Evolutionary conservation across 2,888 invertebrate genomes (phyloP), one percentile per base, ranked within the genome.

Genomic region (Troides helena): DNA sequence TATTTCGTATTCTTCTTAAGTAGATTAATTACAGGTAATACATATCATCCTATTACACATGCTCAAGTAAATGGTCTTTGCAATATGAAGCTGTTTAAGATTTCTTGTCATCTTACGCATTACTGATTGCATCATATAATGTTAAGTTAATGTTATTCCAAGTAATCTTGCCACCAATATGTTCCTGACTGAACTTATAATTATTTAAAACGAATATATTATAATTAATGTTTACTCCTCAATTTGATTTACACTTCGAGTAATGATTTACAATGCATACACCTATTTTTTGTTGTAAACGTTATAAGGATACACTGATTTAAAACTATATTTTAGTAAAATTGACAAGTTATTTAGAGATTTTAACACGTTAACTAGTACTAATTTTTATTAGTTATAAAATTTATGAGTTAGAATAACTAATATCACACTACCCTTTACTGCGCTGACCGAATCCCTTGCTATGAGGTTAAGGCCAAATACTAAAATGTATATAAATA

Each of bases 121-220:
- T 21, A 57, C 10, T 62, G 57, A 67, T 67, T 67, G 57, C 61
- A 43, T 58, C 56, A 57, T 57, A 39, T 43, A 56, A 56, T 56
- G 53, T 36, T 62, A 14, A 65, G 39, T 65, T 57, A 67, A 57
- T 56, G 21, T 43, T 46, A 62, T 62, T 67, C 57, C 57, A 18
- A 62, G 56, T 62, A 67, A 46, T 53, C 2, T 46, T 43, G 56
- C 57, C 43, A 57, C 53, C 18, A 56, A 25, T 62, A 62, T 39
- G 10, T 61, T 21, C 61, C 36, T 60, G 60, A 67, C 60, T 61
- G 53, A 53, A 53, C 21, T 39, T 30, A 59, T 59, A 25, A 30
- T 59, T 59, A 30, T 30, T 0, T 59, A 59, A 59, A 59, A 59
- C 25, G 7, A 59, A 53, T 46, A 46, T 14, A 46, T 14, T 46